Evolutionary conservation across 2,888 invertebrate genomes (phyloP).

Genomic region (Melieria crassipennis): DNA sequence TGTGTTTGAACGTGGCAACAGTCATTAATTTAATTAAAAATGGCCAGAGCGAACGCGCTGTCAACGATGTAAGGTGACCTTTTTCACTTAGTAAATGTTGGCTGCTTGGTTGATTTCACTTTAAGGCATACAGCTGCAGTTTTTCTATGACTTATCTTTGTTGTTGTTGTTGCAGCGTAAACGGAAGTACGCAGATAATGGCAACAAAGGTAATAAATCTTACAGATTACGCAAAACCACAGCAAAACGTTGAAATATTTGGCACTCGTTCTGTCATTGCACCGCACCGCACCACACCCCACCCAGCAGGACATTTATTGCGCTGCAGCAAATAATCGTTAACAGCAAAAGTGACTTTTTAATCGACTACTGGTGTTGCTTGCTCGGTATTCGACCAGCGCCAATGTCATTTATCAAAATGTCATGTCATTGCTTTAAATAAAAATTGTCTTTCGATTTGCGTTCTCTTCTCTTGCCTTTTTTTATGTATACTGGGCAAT

Average conservation of each 20-base stretch:
- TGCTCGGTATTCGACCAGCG: constrained; percentile 6
- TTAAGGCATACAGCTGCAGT: too few relatives aligned
- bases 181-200: too few relatives aligned
- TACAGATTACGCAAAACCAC: not conserved
- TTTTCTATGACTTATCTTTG: too few relatives aligned
- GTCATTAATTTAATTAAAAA: constrained; percentile 37
- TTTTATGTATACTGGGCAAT: too few relatives aligned
- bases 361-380: constrained; percentile 1
- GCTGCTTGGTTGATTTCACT: too few relatives aligned
- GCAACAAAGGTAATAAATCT: constrained; percentile 15
- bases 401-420: constrained; percentile 26
- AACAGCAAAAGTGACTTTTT: constrained; percentile 1
- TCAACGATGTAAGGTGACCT: too few relatives aligned
- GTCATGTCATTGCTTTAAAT: constrained; percentile 4
- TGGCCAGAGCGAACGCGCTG: constrained; percentile 14
- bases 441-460: too few relatives aligned
- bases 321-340: not conserved
- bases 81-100: too few relatives aligned
- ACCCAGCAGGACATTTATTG: too few relatives aligned
- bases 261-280: not conserved
- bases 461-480: too few relatives aligned
- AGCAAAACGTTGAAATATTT: not conserved
- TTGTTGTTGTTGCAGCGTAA: too few relatives aligned
- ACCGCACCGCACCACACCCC: too few relatives aligned
- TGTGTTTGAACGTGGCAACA: not conserved